These are phyloP conservation scores for Salvelinus alpinus DNA, from an alignment of 2,113 vertebrate genomes.

Conservation along the genomic window DNA sequence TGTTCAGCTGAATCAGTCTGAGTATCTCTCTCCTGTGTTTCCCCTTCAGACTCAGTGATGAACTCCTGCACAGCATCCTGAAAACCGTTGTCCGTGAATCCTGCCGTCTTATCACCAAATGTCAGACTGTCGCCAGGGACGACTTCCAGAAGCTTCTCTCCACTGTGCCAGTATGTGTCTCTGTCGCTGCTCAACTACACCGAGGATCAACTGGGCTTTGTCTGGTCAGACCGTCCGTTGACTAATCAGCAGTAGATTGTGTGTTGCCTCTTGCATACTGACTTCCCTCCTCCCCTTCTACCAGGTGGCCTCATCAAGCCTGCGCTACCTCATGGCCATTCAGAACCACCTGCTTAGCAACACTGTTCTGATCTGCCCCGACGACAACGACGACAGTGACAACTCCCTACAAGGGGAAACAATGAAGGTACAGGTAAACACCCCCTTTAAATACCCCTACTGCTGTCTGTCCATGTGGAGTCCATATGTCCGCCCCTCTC, in stretches of 20 bases:
- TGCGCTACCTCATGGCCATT: constrained; percentile 98
- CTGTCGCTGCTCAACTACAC: constrained; percentile 13
- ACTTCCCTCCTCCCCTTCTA: constrained; percentile 62
- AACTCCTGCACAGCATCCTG: constrained; percentile 95
- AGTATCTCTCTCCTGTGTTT: neutral
- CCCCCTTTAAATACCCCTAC: constrained; percentile 82
- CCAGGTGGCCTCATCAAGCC: constrained; percentile 94
- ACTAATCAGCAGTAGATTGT: constrained; percentile 23
- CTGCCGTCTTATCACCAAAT: constrained; percentile 98
- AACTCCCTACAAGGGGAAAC: constrained; percentile 99
- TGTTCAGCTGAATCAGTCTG: neutral
- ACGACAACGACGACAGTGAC: constrained; percentile 98
- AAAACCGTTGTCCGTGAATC: constrained; percentile 98
- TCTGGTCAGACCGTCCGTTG: neutral
- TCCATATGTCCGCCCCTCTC: too few relatives aligned
- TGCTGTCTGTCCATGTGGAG: neutral
- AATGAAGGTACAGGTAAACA: constrained; percentile 99
- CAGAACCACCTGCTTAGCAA: constrained; percentile 99
- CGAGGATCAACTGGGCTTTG: neutral
- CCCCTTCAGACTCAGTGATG: constrained; percentile 86
- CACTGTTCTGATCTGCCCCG: constrained; percentile 93
- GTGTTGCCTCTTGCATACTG: constrained; percentile 48
- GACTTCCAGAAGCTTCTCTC: constrained; percentile 98
- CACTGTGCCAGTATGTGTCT: constrained; percentile 90
- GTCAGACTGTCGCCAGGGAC: constrained; percentile 95